Base-by-base conservation (phyloP, 1,140 invertebrate genomes). In the Agrilus planipennis region DNA sequence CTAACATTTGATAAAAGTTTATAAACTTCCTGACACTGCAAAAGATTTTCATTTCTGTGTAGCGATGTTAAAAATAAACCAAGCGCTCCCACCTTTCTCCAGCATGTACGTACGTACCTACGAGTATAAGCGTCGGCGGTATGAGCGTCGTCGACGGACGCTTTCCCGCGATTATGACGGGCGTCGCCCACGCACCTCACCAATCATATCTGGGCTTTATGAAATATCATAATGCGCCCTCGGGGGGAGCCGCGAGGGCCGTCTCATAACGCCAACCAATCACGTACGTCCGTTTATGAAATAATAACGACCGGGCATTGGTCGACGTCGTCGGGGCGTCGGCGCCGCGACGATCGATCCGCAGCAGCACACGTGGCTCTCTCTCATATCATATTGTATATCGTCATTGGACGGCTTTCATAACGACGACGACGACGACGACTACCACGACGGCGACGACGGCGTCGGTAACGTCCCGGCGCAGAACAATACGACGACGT, bases 381-480 rank as follows among this genome's bases (percentile, higher is more conserved):
- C 49, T 39, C 42, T 52, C 51, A 57, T 57, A 57, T 57, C 54
- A 55, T 57, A 57, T 54, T 49, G 50, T 52, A 56, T 54, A 56
- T 57, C 53, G 53, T 53, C 54, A 57, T 54, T 57, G 52, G 54
- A 55, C 41, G 47, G 44, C 50, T 47, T 44, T 53, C 51, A 55
- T 55, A 55, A 53, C 50, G 49, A n/a, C n/a, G n/a, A n/a, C n/a
- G n/a, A n/a, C n/a, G n/a, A n/a, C n/a, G n/a, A n/a, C n/a, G n/a
- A n/a, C n/a, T n/a, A n/a, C n/a, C n/a, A n/a, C n/a, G n/a, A n/a
- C n/a, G n/a, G n/a, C n/a, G n/a, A n/a, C n/a, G 54, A 55, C 41
- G 47, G 44, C 50, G 50, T 44, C 52, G 49, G 53, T 55, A 55
- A 53, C 50, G 49, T 35, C 34, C 35, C 39, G 34, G 42, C 42